Base-by-base conservation (phyloP, 2,797 vertebrate genomes). In the Diplodus puntazzo region DNA sequence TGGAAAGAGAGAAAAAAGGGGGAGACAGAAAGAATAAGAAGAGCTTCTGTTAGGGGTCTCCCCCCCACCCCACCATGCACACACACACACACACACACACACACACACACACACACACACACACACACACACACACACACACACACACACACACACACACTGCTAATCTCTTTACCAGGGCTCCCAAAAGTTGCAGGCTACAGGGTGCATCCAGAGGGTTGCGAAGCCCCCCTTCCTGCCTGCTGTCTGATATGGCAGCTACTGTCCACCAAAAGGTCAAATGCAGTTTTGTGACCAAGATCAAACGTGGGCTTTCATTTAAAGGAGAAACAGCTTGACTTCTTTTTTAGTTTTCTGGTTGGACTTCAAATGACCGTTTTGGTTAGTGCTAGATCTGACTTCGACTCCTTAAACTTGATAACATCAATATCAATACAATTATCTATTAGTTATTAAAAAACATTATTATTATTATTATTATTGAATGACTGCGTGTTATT, bases 151-250 rank as follows among this genome's bases (percentile, higher is more conserved):
- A 39, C 48, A 62, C 53, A 77, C 52, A 69, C 67, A 77, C 25
- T 12, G 61, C 66, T 90, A 90, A 91, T 87, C 90, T 87, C 61
- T 75, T 65, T 69, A 62, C 63, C 78, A 80, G 84, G 76, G 63
- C 75, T 78, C 75, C 85, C 77, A 39, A 27, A 55, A 72, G 64
- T 64, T 68, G 57, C 48, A 63, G 75, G 69, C 79, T 81, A 58
- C 77, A 83, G 82, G 77, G 81, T 81, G 89, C 89, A 87, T 27
- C 25, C 20, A 53, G 27, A 87, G 87, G 83, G 64, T 82, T 87
- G 81, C 2, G 48, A 69, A 55, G 76, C 5, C 73, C 49, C 62
- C 70, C 49, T 30, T 58, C 18, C 67, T n/a, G 61, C 64, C 30
- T 45, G 43, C 54, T 20, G 34, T 21, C 54, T 53, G 64, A 68